Evolutionary conservation across 2,888 invertebrate species (phyloP).

Genomic region (Agrilus cyanescens): DNA sequence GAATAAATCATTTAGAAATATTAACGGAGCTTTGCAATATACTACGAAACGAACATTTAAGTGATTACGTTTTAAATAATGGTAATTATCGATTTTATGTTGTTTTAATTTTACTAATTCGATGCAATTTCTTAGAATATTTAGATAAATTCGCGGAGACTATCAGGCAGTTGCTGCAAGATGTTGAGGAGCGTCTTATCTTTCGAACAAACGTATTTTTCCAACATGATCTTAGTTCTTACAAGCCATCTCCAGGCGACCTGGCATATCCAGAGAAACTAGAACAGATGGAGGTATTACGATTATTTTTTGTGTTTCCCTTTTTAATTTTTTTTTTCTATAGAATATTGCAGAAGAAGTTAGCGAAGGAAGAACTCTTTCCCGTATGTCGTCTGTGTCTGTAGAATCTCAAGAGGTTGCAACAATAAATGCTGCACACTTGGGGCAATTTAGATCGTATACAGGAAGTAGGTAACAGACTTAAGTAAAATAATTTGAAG

Average conservation of each 20-base stretch:
- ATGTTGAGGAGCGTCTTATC: constrained; percentile 92
- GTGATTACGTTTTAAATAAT: constrained; percentile 78
- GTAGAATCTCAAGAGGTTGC: constrained; percentile 63
- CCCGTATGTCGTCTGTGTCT: constrained; percentile 56
- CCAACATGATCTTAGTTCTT: constrained; percentile 78
- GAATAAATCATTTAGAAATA: constrained; percentile 95
- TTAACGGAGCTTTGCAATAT: constrained; percentile 93
- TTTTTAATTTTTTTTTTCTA: constrained; percentile 3
- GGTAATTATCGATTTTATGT: constrained; percentile 26
- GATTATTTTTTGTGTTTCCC: neutral
- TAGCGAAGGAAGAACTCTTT: constrained; percentile 45
- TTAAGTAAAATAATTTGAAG: neutral
- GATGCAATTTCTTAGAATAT: constrained; percentile 12
- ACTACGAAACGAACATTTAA: constrained; percentile 79
- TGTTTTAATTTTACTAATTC: neutral
- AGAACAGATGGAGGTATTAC: constrained; percentile 84
- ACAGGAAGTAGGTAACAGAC: constrained; percentile 32
- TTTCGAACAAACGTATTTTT: constrained; percentile 92
- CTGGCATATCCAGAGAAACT: constrained; percentile 96
- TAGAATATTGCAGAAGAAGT: constrained; percentile 30
- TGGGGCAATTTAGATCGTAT: constrained; percentile 35
- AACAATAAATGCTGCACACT: constrained; percentile 40
- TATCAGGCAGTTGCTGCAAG: constrained; percentile 75
- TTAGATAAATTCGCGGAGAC: constrained; percentile 56
- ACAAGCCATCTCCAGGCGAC: constrained; percentile 87